Conservation (phyloP, 2,888 invertebrate species). For the Serrognathus titanus region DNA sequence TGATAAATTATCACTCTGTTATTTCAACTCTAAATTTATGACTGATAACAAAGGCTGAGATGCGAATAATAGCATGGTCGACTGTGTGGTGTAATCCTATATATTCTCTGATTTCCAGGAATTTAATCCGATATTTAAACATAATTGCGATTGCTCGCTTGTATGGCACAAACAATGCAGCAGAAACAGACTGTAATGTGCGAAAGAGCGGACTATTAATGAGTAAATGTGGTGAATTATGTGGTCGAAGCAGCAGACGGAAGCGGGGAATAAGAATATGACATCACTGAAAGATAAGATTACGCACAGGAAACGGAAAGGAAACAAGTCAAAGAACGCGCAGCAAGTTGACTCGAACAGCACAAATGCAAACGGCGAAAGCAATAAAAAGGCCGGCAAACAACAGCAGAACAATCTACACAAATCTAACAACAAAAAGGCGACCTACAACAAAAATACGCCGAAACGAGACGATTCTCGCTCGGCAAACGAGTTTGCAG, state of each 20-base stretch:
- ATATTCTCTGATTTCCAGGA: too few relatives aligned
- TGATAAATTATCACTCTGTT: too few relatives aligned
- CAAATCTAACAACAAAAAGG: constrained; percentile 2
- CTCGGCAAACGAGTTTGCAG: too few relatives aligned
- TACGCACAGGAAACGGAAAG: constrained; percentile 46
- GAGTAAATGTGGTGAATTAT: constrained; percentile 28
- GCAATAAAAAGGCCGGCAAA: constrained; percentile 18
- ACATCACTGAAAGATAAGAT: constrained; percentile 48
- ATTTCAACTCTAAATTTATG: too few relatives aligned
- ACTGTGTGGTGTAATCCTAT: too few relatives aligned
- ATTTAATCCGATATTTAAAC: too few relatives aligned
- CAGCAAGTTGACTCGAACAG: constrained; percentile 19
- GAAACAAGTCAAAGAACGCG: constrained; percentile 31
- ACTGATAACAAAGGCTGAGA: too few relatives aligned
- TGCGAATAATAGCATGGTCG: too few relatives aligned
- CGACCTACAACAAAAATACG: constrained; percentile 5
- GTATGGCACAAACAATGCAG: too few relatives aligned
- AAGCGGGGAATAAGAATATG: constrained; percentile 36
- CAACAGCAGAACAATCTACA: constrained; percentile 5
- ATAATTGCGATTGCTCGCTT: too few relatives aligned
- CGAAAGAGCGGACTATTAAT: neutral
- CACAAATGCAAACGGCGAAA: constrained; percentile 21
- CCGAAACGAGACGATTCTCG: constrained; percentile 1
- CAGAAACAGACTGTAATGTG: neutral
- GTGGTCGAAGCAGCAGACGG: constrained; percentile 48